phyloP scores from a whole-genome alignment of 2,113 vertebrate species.

The Prunella fulvescens region DNA sequence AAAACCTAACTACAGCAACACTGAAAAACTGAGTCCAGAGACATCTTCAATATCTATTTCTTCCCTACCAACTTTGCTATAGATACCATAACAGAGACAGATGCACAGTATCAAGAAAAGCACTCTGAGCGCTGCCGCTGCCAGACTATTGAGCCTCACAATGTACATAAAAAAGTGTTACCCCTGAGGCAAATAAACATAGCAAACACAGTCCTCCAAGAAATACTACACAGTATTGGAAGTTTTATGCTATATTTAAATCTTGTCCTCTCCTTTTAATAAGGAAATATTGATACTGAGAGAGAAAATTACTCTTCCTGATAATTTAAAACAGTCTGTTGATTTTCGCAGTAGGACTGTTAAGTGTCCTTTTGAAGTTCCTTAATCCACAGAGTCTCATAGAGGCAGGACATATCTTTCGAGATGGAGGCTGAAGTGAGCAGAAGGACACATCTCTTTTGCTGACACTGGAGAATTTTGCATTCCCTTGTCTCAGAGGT shows the following conservation, averaged over 20 bases:
- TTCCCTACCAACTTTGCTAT: constrained; percentile 35
- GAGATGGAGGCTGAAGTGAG: background rate
- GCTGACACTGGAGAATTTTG: background rate
- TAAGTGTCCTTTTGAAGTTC: background rate
- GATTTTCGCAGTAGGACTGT: background rate
- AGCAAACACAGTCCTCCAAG: constrained; percentile 55
- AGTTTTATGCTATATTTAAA: constrained; percentile 56
- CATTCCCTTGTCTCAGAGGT: background rate
- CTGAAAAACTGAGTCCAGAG: constrained; percentile 3
- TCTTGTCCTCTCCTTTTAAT: constrained; percentile 19
- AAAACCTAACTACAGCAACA: background rate
- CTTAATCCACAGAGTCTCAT: background rate
- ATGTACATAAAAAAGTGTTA: constrained; percentile 64
- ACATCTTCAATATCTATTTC: constrained; percentile 36
- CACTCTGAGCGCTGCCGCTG: constrained; percentile 36
- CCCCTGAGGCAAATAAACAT: constrained; percentile 63
- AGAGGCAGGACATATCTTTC: background rate
- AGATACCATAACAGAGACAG: constrained; percentile 63
- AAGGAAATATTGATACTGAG: constrained; percentile 26
- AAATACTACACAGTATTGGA: constrained; percentile 28
- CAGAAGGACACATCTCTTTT: background rate
- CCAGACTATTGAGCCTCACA: constrained; percentile 65
- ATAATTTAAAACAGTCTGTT: constrained; percentile 27
- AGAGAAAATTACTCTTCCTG: constrained; percentile 5
- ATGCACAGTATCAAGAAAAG: constrained; percentile 64